Conservation (phyloP, 2,797 vertebrate genomes). For the Melanotaenia nigrans region DNA sequence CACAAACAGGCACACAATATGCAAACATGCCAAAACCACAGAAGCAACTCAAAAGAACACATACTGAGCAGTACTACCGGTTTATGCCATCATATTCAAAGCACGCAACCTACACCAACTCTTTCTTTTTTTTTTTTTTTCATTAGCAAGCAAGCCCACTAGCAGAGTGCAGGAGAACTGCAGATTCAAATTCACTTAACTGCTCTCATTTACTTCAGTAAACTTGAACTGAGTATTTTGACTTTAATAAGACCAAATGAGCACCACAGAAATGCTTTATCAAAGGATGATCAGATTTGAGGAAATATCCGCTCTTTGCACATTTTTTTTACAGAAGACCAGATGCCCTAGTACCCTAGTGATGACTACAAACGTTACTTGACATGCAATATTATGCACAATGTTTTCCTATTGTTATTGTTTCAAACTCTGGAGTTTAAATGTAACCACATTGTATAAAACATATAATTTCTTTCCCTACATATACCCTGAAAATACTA, state of each 20-base stretch:
- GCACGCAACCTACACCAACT: slow-evolving; percentile 67
- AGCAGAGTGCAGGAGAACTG: slow-evolving; percentile 69
- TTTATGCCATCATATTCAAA: slow-evolving; percentile 78
- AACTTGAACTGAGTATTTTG: slow-evolving; percentile 76
- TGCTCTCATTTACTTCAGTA: slow-evolving; percentile 66
- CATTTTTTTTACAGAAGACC: slow-evolving; percentile 55
- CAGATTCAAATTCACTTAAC: slow-evolving; percentile 77
- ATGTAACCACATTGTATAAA: slow-evolving; percentile 43
- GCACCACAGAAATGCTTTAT: slow-evolving; percentile 73
- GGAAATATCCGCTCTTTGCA: slow-evolving; percentile 67
- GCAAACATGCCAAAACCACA: slow-evolving; percentile 85
- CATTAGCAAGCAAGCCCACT: slow-evolving; percentile 65
- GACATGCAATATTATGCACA: slow-evolving; percentile 47
- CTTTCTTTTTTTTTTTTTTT: slow-evolving; percentile 42
- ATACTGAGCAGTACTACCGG: slow-evolving; percentile 60
- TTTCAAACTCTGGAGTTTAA: slow-evolving; percentile 48
- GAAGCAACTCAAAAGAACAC: slow-evolving; percentile 69
- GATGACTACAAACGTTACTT: slow-evolving; percentile 59
- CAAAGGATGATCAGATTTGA: slow-evolving; percentile 68
- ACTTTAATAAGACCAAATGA: slow-evolving; percentile 83
- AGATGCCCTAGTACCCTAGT: slow-evolving; percentile 57
- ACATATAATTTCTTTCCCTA: slow-evolving; percentile 48
- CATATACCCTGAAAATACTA: slow-evolving; percentile 39
- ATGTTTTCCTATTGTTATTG: slow-evolving; percentile 54
- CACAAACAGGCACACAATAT: slow-evolving; percentile 76